Percentiles rank a stretch among this genome's conserved stretches.
Conservation (phyloP, 2,888 invertebrate genomes). For the Biston stratarius region DNA sequence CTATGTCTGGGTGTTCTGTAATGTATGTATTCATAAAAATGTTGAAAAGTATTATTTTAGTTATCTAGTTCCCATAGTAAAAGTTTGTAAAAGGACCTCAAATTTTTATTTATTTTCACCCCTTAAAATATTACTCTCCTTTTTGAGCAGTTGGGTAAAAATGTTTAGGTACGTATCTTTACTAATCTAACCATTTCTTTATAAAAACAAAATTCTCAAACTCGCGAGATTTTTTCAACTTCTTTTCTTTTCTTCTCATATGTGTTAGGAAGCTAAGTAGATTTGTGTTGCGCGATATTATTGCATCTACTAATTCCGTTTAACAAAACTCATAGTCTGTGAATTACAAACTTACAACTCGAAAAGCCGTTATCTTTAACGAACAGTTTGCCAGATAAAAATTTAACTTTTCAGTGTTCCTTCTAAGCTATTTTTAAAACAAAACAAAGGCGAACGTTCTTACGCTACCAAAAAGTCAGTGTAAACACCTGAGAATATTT, state of each 20-base stretch:
- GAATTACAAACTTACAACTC: background rate
- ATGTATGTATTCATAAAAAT: too few species aligned
- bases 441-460: too few species aligned
- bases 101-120: too few species aligned
- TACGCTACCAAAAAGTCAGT: background rate
- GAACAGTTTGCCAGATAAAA: background rate
- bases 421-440: background rate
- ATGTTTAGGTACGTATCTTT: background rate
- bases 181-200: too few species aligned
- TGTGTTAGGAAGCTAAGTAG: background rate
- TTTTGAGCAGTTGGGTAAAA: background rate
- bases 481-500: conserved; percentile 17
- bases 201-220: too few species aligned
- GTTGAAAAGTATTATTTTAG: too few species aligned
- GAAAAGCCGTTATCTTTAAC: background rate
- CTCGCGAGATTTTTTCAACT: background rate
- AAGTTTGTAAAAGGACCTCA: too few species aligned
- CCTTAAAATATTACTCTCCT: background rate
- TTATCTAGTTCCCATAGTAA: too few species aligned
- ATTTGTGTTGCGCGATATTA: conserved; percentile 3
- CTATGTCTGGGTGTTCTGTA: too few species aligned
- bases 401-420: background rate
- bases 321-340: background rate
- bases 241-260: too few species aligned
- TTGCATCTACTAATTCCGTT: background rate